Conservation (phyloP, 2,888 invertebrate species). For the Ormia ochracea region DNA sequence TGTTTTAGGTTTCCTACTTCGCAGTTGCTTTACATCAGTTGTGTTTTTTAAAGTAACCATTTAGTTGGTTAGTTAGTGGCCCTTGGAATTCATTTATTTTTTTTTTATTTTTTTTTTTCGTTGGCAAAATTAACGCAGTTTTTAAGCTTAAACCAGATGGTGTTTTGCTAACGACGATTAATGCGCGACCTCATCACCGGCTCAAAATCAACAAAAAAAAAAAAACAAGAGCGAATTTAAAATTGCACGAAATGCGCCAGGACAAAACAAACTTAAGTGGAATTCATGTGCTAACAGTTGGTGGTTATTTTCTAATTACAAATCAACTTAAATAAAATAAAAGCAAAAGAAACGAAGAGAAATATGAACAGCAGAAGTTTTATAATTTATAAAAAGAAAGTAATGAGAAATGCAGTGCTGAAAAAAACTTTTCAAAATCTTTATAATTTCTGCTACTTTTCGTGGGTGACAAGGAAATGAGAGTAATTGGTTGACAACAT, state of each 20-base stretch:
- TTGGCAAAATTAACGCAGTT: slow-evolving; percentile 59
- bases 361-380: neutral
- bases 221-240: neutral
- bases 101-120: no score
- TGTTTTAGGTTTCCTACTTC: neutral
- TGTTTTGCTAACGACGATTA: slow-evolving; percentile 56
- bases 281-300: slow-evolving; percentile 70
- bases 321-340: slow-evolving; percentile 70
- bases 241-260: slow-evolving; percentile 20
- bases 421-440: no score
- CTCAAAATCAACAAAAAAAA: neutral
- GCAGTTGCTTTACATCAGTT: slow-evolving; percentile 44
- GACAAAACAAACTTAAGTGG: slow-evolving; percentile 51
- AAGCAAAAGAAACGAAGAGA: slow-evolving; percentile 47
- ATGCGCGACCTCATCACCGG: slow-evolving; percentile 56
- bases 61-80: slow-evolving; percentile 58
- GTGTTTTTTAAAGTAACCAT: slow-evolving; percentile 46
- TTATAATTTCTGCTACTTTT: no score
- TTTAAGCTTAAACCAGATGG: slow-evolving; percentile 56
- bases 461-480: no score
- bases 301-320: slow-evolving; percentile 74
- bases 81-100: slow-evolving; percentile 67
- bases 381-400: neutral
- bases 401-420: neutral
- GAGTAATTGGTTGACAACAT: no score